These are phyloP conservation scores for Cydia amplana DNA, from an alignment of 1,140 invertebrate species.

Conservation along the genomic window DNA sequence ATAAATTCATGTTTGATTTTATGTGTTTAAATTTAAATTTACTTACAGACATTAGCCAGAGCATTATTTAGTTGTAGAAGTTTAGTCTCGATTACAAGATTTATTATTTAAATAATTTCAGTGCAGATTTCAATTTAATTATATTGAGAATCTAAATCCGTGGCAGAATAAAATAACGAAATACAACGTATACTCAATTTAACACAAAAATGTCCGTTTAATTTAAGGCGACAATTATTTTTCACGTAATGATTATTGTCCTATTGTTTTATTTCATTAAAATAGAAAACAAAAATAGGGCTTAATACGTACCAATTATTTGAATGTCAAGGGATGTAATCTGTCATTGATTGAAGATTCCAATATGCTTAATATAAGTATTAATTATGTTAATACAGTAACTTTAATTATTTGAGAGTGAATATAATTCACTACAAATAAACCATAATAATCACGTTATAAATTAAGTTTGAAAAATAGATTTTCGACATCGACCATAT, in stretches of 20 bases:
- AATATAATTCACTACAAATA: background rate
- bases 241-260: background rate
- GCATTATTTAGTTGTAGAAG: no score
- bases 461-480: no score
- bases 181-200: background rate
- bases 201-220: background rate
- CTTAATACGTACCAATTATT: no score
- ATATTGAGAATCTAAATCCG: slow-evolving; percentile 11
- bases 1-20: no score
- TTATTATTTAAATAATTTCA: background rate
- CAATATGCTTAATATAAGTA: background rate
- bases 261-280: no score
- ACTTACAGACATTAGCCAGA: no score
- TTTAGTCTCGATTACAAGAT: no score
- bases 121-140: background rate
- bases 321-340: background rate
- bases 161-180: slow-evolving; percentile 12
- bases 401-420: background rate
- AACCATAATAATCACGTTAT: background rate
- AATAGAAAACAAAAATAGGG: no score
- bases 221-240: background rate
- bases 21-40: no score
- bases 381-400: background rate
- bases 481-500: no score
- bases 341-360: slow-evolving; percentile 22